These are phyloP conservation scores for Spodoptera litura DNA, from an alignment of 1,140 invertebrate genomes.

Conservation along the genomic window DNA sequence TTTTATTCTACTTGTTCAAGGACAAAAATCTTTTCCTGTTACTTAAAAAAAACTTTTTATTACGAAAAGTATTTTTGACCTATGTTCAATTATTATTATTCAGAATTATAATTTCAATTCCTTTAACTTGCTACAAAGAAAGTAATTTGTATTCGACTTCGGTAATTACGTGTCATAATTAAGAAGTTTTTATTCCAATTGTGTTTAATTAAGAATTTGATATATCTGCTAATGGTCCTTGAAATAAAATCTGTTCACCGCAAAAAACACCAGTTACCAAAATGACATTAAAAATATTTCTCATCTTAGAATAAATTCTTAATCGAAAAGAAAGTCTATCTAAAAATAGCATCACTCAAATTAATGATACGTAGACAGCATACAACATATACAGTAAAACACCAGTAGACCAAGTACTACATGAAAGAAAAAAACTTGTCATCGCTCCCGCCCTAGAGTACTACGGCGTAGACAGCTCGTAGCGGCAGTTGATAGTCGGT, in stretches of 20 bases:
- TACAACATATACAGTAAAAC: not conserved
- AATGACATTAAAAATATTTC: not conserved
- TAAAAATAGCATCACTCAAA: too few species aligned
- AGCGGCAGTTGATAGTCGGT: slow-evolving; percentile 72
- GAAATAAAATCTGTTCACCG: too few species aligned
- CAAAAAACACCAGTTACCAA: not conserved
- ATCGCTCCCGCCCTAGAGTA: slow-evolving; percentile 44
- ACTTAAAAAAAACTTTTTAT: slow-evolving; percentile 12
- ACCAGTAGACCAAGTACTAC: not conserved
- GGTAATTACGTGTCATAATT: too few species aligned
- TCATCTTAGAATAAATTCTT: too few species aligned
- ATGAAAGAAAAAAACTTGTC: slow-evolving; percentile 20
- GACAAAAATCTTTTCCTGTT: not conserved
- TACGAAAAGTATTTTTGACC: not conserved
- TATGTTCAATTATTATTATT: not conserved
- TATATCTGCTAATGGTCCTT: too few species aligned
- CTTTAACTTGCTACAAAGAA: too few species aligned
- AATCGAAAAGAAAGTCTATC: too few species aligned
- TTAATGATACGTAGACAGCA: not conserved
- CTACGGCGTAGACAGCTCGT: slow-evolving; percentile 69
- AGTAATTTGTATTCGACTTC: too few species aligned
- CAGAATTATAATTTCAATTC: not conserved
- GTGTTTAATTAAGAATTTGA: too few species aligned
- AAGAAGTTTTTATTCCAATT: not conserved
- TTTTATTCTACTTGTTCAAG: slow-evolving; percentile 16